These are phyloP conservation scores for Balearica regulorum DNA, from an alignment of 2,797 vertebrate genomes.

Conservation along the genomic window DNA sequence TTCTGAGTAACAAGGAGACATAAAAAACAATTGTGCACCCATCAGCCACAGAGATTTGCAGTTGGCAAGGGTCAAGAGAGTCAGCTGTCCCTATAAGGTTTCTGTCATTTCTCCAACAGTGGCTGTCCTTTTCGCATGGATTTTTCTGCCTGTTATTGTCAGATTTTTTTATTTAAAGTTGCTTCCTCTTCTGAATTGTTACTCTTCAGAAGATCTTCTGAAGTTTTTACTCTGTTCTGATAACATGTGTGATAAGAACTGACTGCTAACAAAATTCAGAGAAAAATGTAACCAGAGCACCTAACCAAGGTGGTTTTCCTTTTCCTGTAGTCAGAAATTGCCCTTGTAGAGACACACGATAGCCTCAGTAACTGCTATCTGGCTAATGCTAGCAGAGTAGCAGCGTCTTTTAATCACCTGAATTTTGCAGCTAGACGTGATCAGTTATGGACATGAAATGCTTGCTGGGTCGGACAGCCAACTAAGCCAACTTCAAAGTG, in stretches of 20 bases:
- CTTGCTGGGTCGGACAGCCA: neutral
- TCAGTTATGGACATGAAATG: neutral
- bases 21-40: neutral
- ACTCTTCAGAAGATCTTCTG: neutral
- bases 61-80: neutral
- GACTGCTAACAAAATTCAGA: slow-evolving; percentile 70
- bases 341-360: neutral
- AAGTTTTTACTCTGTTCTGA: slow-evolving; percentile 34
- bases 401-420: neutral
- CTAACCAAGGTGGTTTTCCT: slow-evolving; percentile 79
- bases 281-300: slow-evolving; percentile 77
- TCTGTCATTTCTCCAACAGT: neutral
- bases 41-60: neutral
- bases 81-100: neutral
- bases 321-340: slow-evolving; percentile 54
- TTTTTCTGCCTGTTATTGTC: neutral
- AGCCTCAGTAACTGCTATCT: neutral
- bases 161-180: neutral
- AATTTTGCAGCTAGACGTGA: neutral
- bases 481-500: neutral
- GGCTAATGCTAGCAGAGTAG: neutral
- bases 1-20: neutral
- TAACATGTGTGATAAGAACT: slow-evolving; percentile 7
- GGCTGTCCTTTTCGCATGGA: neutral
- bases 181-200: neutral